Conservation (phyloP, 2,113 vertebrate genomes). For the Bubo scandiacus region DNA sequence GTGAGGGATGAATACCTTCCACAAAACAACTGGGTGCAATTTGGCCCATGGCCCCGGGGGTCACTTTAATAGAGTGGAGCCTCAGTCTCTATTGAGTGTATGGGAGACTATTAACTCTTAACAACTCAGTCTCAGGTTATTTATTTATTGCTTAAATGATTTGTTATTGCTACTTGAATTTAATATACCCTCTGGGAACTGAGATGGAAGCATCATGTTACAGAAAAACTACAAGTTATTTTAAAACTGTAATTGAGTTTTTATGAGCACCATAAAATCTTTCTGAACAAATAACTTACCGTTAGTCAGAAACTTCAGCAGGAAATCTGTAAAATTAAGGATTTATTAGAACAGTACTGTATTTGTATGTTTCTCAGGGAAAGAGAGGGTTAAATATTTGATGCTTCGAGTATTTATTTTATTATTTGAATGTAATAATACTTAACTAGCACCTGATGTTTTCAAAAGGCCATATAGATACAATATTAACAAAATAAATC, state of each 20-base stretch:
- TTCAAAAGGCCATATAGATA: neutral
- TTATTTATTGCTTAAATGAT: constrained; percentile 92
- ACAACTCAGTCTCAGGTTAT: constrained; percentile 88
- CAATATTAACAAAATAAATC: neutral
- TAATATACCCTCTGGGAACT: constrained; percentile 82
- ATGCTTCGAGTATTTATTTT: constrained; percentile 18
- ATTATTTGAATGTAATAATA: constrained; percentile 10
- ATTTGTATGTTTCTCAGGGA: constrained; percentile 16
- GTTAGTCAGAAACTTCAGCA: constrained; percentile 73
- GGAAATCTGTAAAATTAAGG: constrained; percentile 74
- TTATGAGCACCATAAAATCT: constrained; percentile 81
- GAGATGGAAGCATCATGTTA: constrained; percentile 77
- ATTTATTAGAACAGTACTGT: constrained; percentile 57
- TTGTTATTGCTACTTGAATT: constrained; percentile 86
- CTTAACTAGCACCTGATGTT: constrained; percentile 3
- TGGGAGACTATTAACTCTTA: constrained; percentile 98
- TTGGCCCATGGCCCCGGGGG: constrained; percentile 91
- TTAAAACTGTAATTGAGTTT: constrained; percentile 83
- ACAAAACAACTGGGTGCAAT: constrained; percentile 90
- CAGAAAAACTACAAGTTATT: constrained; percentile 81
- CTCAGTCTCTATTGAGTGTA: constrained; percentile 96
- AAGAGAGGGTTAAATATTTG: constrained; percentile 40
- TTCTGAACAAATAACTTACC: constrained; percentile 82
- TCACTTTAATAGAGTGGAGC: constrained; percentile 99
- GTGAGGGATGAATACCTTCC: constrained; percentile 94